Evolutionary conservation across 2,888 invertebrate species (phyloP).

Genomic region (Lithophane socia): DNA sequence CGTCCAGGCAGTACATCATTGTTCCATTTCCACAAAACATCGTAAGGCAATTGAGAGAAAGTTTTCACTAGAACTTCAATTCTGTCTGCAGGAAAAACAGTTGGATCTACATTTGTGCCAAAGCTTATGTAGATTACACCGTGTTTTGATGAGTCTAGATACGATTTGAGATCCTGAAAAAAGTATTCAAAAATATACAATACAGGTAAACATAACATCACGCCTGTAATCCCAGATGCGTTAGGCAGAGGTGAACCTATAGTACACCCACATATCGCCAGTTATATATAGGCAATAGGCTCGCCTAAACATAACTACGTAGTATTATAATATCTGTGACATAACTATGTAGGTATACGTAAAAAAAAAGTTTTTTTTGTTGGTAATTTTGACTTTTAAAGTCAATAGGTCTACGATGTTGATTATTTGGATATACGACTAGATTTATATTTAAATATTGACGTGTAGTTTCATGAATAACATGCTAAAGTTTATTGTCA

Average conservation of each 20-base stretch:
- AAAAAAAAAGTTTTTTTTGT: no score
- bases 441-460: neutral
- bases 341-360: no score
- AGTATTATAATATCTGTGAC: no score
- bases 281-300: no score
- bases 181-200: no score
- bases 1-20: constrained; percentile 67
- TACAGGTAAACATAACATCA: no score
- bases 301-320: no score
- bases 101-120: constrained; percentile 42
- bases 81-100: constrained; percentile 69
- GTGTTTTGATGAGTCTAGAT: constrained; percentile 35
- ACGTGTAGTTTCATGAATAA: neutral
- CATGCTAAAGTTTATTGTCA: neutral
- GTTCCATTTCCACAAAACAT: constrained; percentile 83
- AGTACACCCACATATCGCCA: no score
- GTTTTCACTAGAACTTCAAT: constrained; percentile 75
- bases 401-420: neutral
- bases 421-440: neutral
- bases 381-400: neutral
- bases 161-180: constrained; percentile 39
- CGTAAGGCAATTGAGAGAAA: constrained; percentile 78
- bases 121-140: constrained; percentile 45
- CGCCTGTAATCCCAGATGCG: no score
- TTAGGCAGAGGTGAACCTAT: no score